Conservation (phyloP, 2,888 invertebrate species). For the Psylliodes chrysocephalus region DNA sequence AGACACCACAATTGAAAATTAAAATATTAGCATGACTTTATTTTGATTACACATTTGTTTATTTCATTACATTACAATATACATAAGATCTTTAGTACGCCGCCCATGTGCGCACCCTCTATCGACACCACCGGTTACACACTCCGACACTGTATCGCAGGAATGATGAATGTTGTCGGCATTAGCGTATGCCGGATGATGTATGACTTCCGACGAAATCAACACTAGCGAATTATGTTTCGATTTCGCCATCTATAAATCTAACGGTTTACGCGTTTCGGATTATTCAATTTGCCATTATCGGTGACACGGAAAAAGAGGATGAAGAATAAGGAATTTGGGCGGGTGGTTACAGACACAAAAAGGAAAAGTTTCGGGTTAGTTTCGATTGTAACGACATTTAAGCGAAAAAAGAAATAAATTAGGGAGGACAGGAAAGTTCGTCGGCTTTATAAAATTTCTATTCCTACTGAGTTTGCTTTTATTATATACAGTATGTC, state of each 20-base stretch:
- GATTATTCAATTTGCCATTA: conserved; percentile 60
- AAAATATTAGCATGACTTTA: too few relatives aligned
- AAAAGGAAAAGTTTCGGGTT: conserved; percentile 11
- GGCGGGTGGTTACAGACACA: not conserved
- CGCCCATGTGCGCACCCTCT: conserved; percentile 22
- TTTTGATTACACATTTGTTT: too few relatives aligned
- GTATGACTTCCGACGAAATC: conserved; percentile 62
- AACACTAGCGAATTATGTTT: conserved; percentile 63
- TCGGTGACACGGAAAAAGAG: conserved; percentile 28
- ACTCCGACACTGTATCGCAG: conserved; percentile 48
- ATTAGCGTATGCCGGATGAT: conserved; percentile 65
- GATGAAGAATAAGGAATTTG: conserved; percentile 7
- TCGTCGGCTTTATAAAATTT: too few relatives aligned
- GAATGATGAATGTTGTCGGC: conserved; percentile 62
- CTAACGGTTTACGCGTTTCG: conserved; percentile 40
- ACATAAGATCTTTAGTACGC: too few relatives aligned
- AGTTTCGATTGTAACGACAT: too few relatives aligned
- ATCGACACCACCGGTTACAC: conserved; percentile 24
- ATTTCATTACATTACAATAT: too few relatives aligned
- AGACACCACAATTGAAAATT: too few relatives aligned
- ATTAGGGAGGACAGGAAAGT: too few relatives aligned
- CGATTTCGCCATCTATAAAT: conserved; percentile 52
- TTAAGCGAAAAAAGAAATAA: too few relatives aligned
- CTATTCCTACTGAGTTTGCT: too few relatives aligned
- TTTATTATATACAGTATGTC: too few relatives aligned